Base-by-base conservation (phyloP, 2,113 vertebrate genomes). In the Microcebus griseorufus region DNA sequence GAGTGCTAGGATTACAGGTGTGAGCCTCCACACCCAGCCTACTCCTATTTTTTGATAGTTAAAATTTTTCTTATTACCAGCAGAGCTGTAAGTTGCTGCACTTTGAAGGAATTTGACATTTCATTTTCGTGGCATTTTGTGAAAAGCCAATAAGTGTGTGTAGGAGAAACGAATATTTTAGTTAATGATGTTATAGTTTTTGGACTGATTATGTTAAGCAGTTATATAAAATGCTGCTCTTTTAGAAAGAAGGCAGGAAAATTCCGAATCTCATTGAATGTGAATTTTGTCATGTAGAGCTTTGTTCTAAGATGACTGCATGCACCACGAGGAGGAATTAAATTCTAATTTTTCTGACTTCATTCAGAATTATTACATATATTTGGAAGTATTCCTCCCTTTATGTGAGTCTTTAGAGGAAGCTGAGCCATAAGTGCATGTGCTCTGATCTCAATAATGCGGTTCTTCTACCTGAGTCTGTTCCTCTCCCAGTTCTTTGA, bases 341-440 rank as follows among this genome's bases (percentile, higher is more conserved):
- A 84, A 58, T 86, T 93, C 58, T 84, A 25, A 83, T 93, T 95
- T 48, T 78, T 93, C n/a, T 93, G 53, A 78, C 48, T 85, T 97
- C 67, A 78, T 84, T 97, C 67, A 55, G 65, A 95, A 81, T 86
- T 72, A 62, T 58, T 83, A 88, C 62, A 18, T 78, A 60, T 18
- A 65, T 37, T 37, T 42, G 42, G 62, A 93, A 96, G 22, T 62
- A 34, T 48, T 86, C 42, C 13, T 75, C 20, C 16, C 53, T 22
- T 90, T 80, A 55, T 64, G 14, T 82, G 45, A 78, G 20, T 27
- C 48, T 93, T 86, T 55, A 5, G 45, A 90, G 65, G 62, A 93
- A 65, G 29, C 64, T 34, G 45, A 96, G 32, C 58, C 0, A 0
- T 32, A 55, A 94, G 20, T 92, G 39, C 37, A 22, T 34, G 27